Conservation (phyloP, 2,797 vertebrate genomes). For the Centropyge bicolor region DNA sequence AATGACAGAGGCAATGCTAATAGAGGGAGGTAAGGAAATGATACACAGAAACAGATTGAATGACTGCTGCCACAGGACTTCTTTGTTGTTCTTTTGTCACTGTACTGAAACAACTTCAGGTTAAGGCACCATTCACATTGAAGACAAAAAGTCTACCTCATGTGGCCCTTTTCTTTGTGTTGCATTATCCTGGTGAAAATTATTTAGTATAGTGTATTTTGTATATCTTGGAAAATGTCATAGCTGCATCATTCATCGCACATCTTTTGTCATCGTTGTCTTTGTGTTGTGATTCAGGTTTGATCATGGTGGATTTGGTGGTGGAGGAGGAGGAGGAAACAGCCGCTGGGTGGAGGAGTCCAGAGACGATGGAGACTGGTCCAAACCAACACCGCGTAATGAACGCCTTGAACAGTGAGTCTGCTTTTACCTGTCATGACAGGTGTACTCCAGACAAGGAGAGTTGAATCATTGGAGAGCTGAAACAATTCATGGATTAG, state of each 20-base stretch:
- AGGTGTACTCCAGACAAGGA: too few relatives aligned
- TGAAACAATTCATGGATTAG: not conserved
- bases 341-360: constrained; percentile 94
- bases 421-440: not conserved
- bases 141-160: too few relatives aligned
- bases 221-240: not conserved
- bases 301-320: constrained; percentile 86
- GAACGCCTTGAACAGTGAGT: constrained; percentile 95
- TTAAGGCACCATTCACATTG: not conserved
- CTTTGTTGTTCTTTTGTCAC: not conserved
- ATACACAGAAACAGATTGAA: not conserved
- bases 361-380: constrained; percentile 96
- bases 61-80: not conserved
- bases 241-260: not conserved
- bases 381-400: constrained; percentile 93
- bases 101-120: not conserved
- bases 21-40: constrained; percentile 88
- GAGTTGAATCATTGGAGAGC: not conserved
- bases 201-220: too few relatives aligned
- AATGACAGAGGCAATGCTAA: constrained; percentile 90
- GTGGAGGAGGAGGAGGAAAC: constrained; percentile 81
- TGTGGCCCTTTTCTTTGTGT: too few relatives aligned
- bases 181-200: too few relatives aligned
- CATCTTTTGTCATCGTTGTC: not conserved
- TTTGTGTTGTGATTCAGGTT: constrained; percentile 77